Percentiles rank a stretch among this genome's conserved stretches.
phyloP scores from a whole-genome alignment of 1,140 invertebrate species.

The Ridgeia piscesae region DNA sequence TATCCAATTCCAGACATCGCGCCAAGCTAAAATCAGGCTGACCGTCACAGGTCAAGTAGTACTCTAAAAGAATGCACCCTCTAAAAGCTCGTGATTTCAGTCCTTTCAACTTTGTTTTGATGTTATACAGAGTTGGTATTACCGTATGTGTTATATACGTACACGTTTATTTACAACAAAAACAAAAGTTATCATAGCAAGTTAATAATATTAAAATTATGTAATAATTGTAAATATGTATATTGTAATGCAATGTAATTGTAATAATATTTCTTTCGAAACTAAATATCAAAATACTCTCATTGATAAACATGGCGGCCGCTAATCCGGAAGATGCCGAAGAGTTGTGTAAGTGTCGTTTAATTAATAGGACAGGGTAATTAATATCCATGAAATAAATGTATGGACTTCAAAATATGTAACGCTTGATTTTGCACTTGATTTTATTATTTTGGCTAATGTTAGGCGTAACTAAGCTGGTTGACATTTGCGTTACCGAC shows the following conservation, averaged over 20 bases:
- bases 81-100: neutral
- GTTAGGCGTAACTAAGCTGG: neutral
- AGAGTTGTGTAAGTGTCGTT: neutral
- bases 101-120: slow-evolving; percentile 6
- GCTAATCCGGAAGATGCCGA: neutral
- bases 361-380: no score
- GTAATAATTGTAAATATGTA: neutral
- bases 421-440: neutral
- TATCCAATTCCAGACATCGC: no score
- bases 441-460: neutral
- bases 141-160: neutral
- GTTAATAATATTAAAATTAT: neutral
- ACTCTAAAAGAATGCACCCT: no score
- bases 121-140: neutral
- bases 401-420: neutral
- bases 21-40: neutral
- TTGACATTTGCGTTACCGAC: no score
- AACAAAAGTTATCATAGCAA: neutral
- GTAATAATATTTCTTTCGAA: neutral
- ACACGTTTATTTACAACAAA: neutral
- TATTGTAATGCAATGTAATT: neutral
- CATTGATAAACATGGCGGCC: neutral
- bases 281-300: neutral
- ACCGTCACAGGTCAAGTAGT: neutral
- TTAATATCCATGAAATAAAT: neutral